Percentiles rank a stretch among this genome's conserved stretches.
phyloP scores from a whole-genome alignment of 2,797 vertebrate species.

The Pangasius djambal region DNA sequence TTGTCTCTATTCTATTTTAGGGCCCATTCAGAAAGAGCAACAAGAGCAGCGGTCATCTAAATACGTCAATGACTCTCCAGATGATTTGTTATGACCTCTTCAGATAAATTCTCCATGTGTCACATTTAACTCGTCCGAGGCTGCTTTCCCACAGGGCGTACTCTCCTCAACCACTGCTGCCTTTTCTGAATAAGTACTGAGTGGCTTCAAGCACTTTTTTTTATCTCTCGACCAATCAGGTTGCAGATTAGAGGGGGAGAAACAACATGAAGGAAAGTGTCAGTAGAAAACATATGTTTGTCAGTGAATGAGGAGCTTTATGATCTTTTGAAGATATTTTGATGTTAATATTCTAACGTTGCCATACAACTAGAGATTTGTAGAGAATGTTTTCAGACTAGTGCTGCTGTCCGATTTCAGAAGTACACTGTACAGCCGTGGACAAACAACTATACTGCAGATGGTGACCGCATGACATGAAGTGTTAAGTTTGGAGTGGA shows the following conservation, averaged over 20 bases:
- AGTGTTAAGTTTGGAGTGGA: neutral
- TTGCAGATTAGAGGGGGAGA: neutral
- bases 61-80: slow-evolving; percentile 1
- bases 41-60: neutral
- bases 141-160: neutral
- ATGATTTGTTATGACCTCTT: neutral
- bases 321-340: neutral
- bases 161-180: neutral
- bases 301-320: neutral
- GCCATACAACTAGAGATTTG: neutral
- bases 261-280: neutral
- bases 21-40: neutral
- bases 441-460: neutral
- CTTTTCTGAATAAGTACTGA: neutral
- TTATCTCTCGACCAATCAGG: neutral
- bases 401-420: neutral
- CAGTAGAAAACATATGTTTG: neutral
- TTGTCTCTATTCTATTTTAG: slow-evolving; percentile 4
- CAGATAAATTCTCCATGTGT: neutral
- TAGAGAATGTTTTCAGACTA: neutral
- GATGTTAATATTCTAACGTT: neutral
- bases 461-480: neutral
- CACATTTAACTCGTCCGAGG: no score
- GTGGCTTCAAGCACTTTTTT: neutral
- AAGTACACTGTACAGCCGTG: neutral